phyloP scores from a whole-genome alignment of 2,797 vertebrate genomes.

The Halcyon leucocephala region DNA sequence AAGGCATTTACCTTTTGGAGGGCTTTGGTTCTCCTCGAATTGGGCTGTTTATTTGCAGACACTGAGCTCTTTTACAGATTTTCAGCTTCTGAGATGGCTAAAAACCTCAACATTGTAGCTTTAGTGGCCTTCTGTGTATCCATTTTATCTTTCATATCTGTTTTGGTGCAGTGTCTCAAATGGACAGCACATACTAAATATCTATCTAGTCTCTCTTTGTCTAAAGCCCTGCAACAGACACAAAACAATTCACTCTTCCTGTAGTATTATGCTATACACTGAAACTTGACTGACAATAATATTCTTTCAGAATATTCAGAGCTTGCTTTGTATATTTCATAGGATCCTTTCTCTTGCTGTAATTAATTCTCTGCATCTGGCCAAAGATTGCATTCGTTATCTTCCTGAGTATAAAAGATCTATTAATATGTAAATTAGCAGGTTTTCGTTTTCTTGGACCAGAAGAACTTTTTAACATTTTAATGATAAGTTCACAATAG shows the following conservation, averaged over 20 bases:
- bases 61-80: not conserved
- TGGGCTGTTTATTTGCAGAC: not conserved
- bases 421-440: slow-evolving; percentile 46
- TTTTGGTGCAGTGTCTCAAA: not conserved
- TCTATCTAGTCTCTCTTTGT: not conserved
- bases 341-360: slow-evolving; percentile 10
- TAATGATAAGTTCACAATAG: not conserved
- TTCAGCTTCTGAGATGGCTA: not conserved
- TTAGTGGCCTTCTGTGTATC: not conserved
- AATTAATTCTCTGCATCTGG: slow-evolving; percentile 55
- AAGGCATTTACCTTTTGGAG: not conserved
- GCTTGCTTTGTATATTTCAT: not conserved
- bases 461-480: slow-evolving; percentile 4
- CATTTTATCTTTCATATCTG: not conserved
- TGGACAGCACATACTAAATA: not conserved
- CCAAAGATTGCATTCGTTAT: slow-evolving; percentile 22
- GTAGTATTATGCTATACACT: not conserved
- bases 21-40: not conserved
- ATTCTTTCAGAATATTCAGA: not conserved
- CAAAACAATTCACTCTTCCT: not conserved
- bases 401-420: not conserved
- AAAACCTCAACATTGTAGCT: not conserved
- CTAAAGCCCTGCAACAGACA: not conserved
- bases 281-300: not conserved
- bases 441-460: not conserved